Evolutionary conservation across 2,888 invertebrate genomes (phyloP).

Genomic region (Limnephilus auricula): DNA sequence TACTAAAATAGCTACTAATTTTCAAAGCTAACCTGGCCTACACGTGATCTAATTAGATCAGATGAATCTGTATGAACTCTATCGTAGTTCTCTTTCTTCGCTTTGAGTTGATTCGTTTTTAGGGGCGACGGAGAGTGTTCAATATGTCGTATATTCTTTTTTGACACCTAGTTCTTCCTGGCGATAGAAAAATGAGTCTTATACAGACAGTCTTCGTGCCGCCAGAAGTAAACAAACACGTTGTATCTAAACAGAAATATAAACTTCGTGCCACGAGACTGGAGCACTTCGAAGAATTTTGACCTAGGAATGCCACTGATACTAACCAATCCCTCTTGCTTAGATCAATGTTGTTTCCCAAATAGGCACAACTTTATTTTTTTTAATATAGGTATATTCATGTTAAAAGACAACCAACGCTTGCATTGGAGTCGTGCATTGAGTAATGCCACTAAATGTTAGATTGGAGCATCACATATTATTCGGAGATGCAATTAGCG

Average conservation of each 20-base stretch:
- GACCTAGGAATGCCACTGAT: constrained; percentile 57
- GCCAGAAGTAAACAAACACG: constrained; percentile 58
- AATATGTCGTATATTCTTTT: constrained; percentile 9
- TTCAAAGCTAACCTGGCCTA: not conserved
- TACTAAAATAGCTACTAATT: not conserved
- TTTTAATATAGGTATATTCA: not conserved
- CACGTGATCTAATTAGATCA: constrained; percentile 14
- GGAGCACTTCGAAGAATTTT: constrained; percentile 59
- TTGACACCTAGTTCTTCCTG: not conserved
- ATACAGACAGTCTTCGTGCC: constrained; percentile 7
- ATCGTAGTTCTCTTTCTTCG: not conserved
- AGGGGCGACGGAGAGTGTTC: not conserved
- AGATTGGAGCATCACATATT: constrained; percentile 30
- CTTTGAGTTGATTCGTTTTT: not conserved
- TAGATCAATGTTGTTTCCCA: not conserved
- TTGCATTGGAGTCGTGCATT: not conserved
- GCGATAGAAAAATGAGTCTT: constrained; percentile 6
- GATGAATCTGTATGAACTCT: not conserved
- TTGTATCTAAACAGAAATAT: constrained; percentile 56
- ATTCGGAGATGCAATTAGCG: constrained; percentile 33
- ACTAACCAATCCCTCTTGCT: constrained; percentile 52
- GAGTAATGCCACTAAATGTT: constrained; percentile 30
- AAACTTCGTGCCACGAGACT: constrained; percentile 56
- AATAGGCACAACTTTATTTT: not conserved
- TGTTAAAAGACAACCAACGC: not conserved